These are phyloP conservation scores for Caenorhabditis brenneri DNA, from an alignment of 1,140 invertebrate species.

Conservation along the genomic window DNA sequence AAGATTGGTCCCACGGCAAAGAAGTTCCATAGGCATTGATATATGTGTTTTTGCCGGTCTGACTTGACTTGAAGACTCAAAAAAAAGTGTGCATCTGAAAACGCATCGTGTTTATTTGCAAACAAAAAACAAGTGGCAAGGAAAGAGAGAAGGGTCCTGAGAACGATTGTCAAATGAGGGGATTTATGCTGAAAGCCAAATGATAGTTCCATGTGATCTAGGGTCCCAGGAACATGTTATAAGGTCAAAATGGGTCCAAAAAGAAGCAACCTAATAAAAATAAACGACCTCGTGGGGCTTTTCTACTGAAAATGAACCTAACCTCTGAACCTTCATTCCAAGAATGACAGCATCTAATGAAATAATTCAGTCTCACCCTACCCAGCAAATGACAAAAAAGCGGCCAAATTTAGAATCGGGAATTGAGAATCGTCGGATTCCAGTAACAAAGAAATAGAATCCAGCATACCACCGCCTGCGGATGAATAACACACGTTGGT, in stretches of 20 bases:
- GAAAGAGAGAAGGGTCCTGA: neutral
- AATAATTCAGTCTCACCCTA: neutral
- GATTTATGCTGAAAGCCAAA: neutral
- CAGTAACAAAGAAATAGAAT: neutral
- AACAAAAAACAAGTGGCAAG: constrained; percentile 27
- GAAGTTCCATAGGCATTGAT: neutral
- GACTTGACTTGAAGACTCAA: neutral
- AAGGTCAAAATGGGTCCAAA: neutral
- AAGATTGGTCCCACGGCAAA: neutral
- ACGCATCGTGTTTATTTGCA: neutral
- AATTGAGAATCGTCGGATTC: neutral
- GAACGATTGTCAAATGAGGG: constrained; percentile 22
- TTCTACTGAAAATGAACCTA: neutral
- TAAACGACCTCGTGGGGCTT: neutral
- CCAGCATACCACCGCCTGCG: neutral
- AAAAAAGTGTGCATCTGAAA: constrained; percentile 2
- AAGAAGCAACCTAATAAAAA: neutral
- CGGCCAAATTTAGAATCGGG: neutral
- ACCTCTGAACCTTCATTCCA: neutral
- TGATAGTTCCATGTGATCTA: neutral
- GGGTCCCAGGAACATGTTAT: neutral
- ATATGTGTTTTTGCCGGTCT: constrained; percentile 12
- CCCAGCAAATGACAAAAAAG: neutral
- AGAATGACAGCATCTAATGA: neutral
- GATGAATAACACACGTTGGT: constrained; percentile 33